Percentiles rank a stretch among this genome's conserved stretches.
phyloP scores from a whole-genome alignment of 2,797 vertebrate genomes.

The Garrulus glandarius region DNA sequence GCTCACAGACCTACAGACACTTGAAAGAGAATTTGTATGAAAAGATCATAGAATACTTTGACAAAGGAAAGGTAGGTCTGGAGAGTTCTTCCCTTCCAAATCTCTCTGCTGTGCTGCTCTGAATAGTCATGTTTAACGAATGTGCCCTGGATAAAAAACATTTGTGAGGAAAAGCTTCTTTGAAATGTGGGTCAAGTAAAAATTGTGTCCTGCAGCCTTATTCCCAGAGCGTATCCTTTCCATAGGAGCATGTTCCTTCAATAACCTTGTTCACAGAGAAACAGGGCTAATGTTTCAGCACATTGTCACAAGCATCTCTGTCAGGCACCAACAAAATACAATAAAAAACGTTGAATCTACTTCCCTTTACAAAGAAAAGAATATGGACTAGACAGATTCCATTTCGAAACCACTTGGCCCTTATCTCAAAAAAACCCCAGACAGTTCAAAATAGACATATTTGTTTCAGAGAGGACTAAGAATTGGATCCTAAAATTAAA shows the following conservation, averaged over 20 bases:
- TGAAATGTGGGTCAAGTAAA: not conserved
- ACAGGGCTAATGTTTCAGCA: not conserved
- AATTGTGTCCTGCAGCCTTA: not conserved
- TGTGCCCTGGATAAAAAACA: not conserved
- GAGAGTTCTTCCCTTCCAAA: not conserved
- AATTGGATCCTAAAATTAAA: not conserved
- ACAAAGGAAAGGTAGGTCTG: slow-evolving; percentile 92
- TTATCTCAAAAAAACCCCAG: not conserved
- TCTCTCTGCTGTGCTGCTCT: not conserved
- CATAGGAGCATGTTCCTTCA: not conserved
- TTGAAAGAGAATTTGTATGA: slow-evolving; percentile 93
- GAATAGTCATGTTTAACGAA: not conserved
- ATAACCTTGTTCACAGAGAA: not conserved
- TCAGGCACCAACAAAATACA: not conserved
- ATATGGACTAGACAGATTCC: not conserved
- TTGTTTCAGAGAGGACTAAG: not conserved
- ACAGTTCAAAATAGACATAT: not conserved
- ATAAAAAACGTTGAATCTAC: not conserved
- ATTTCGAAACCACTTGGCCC: not conserved
- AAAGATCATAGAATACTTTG: slow-evolving; percentile 96
- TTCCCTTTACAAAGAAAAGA: not conserved
- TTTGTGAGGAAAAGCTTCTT: not conserved
- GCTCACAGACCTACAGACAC: slow-evolving; percentile 90
- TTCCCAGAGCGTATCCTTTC: not conserved
- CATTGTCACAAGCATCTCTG: not conserved